phyloP scores from a whole-genome alignment of 2,113 vertebrate species.

The Plecotus auritus region DNA sequence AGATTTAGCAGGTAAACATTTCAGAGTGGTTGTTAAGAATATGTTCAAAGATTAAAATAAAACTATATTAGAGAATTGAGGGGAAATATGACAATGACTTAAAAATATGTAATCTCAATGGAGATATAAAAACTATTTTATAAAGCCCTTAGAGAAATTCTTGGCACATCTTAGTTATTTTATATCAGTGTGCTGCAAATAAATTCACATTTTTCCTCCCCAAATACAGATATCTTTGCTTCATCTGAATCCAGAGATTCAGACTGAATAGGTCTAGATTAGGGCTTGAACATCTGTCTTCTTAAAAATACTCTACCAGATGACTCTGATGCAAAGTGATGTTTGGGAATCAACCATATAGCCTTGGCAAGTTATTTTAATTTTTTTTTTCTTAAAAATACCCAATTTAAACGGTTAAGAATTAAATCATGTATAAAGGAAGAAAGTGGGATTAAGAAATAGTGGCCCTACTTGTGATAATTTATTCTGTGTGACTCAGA shows the following conservation, averaged over 20 bases:
- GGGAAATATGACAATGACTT: constrained; percentile 27
- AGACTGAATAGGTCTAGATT: neutral
- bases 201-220: neutral
- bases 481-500: neutral
- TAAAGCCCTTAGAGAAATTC: constrained; percentile 14
- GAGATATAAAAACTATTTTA: constrained; percentile 42
- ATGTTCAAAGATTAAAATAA: constrained; percentile 46
- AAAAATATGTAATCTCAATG: constrained; percentile 20
- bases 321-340: neutral
- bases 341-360: neutral
- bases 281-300: neutral
- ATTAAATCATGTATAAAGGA: neutral
- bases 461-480: neutral
- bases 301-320: neutral
- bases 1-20: constrained; percentile 34
- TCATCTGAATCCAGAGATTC: neutral
- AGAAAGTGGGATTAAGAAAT: neutral
- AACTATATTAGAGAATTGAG: constrained; percentile 45
- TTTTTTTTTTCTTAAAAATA: neutral
- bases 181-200: neutral
- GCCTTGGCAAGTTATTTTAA: neutral
- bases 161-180: neutral
- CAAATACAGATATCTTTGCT: neutral
- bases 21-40: constrained; percentile 23
- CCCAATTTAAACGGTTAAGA: neutral